phyloP scores from a whole-genome alignment of 2,888 invertebrate genomes.

The Anticlea derivata region DNA sequence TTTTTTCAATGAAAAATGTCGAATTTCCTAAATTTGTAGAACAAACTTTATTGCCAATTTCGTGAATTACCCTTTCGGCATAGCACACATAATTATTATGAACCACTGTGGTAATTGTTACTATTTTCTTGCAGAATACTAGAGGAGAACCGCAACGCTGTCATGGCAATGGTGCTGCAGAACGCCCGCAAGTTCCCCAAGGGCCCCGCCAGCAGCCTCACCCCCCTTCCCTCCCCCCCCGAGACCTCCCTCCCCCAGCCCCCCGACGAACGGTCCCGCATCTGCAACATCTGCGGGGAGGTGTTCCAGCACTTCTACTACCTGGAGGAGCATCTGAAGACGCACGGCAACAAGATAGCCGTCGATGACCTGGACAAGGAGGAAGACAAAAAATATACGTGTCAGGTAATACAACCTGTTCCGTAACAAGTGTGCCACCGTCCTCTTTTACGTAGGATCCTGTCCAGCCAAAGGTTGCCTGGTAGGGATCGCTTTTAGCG shows the following conservation, averaged over 20 bases:
- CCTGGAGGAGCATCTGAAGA: constrained; percentile 71
- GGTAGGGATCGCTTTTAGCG: no score
- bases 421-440: no score
- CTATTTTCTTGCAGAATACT: constrained; percentile 54
- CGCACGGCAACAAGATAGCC: constrained; percentile 69
- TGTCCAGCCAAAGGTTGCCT: no score
- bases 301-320: constrained; percentile 76
- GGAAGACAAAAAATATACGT: constrained; percentile 68
- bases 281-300: constrained; percentile 77
- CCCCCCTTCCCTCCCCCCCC: constrained; percentile 1
- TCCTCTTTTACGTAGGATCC: no score
- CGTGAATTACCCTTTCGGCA: no score
- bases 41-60: no score
- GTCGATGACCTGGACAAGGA: constrained; percentile 54
- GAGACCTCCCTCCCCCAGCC: neutral
- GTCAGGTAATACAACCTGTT: no score
- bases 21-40: no score
- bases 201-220: constrained; percentile 40
- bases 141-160: constrained; percentile 68
- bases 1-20: no score
- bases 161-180: constrained; percentile 74
- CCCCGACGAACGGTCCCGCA: constrained; percentile 62
- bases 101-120: no score
- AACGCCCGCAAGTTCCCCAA: constrained; percentile 71
- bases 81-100: no score